Evolutionary conservation across 1,140 invertebrate genomes (phyloP), one percentile per base, ranked within the genome.

Genomic region (Tetragonula clypearis): DNA sequence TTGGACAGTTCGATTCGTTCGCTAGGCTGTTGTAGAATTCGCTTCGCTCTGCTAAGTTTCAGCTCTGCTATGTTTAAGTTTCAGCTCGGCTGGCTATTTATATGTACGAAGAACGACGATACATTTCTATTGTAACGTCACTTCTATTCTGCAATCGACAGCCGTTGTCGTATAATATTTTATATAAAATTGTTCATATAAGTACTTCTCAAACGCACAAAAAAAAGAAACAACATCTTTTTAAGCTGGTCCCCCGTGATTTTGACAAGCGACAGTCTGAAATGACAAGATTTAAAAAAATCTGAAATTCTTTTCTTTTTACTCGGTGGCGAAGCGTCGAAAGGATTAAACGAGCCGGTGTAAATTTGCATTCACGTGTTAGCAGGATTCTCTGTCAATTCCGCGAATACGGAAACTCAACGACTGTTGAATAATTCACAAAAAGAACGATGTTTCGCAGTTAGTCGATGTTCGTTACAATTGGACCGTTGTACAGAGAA

Each of bases 341-440:
- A 53, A 17, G 41, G 53, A 69, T 69, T 69, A 69, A 79, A 79
- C 77, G 77, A 21, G 49, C 49, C 49, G 77, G 55, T 62, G 77
- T 69, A 69, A 19, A 79, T 79, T 69, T 69, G 49, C 65, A 17
- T 69, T 53, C 49, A 55, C 56, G 35, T n/a, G 21, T 79, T 56
- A 56, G 49, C 21, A 26, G 41, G 12, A 53, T 66, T 69, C 35
- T 71, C 53, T 71, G 30, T 55, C 17, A n/a, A 35, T 74, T 74
- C 69, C 30, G 53, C 79, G 79, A 74, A 82, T 26, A n/a, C 58
- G 23, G 23, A 49, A 49, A 49, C 8, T 49, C 41, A 8, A 30
- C 41, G 8, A 49, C 6, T 49, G 41, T 49, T 49, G 41, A 49
- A 41, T 41, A 41, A 41, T 41, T 41, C 8, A 35, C 35, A 8